These are phyloP conservation scores for Spilogale gracilis DNA, from an alignment of 2,113 vertebrate species.

Conservation along the genomic window DNA sequence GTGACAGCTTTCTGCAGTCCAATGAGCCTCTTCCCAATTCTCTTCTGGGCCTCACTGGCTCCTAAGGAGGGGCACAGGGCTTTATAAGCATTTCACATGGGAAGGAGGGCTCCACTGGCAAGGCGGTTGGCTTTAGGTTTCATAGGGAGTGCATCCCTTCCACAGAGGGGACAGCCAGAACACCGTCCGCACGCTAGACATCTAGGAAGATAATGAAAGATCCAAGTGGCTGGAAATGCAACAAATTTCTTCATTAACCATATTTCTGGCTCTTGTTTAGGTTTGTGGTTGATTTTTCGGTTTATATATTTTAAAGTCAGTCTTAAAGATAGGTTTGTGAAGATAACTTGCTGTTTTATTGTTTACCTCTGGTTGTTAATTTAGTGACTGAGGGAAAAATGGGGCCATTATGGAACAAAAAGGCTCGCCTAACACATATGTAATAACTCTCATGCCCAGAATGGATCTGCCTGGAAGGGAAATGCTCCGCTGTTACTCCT, in stretches of 20 bases:
- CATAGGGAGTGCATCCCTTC: slow-evolving; percentile 59
- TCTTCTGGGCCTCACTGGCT: background rate
- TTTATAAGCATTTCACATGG: slow-evolving; percentile 33
- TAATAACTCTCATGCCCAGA: slow-evolving; percentile 69
- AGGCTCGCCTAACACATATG: slow-evolving; percentile 55
- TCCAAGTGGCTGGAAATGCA: slow-evolving; percentile 35
- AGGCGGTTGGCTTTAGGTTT: slow-evolving; percentile 56
- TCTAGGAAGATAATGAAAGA: slow-evolving; percentile 51
- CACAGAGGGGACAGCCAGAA: slow-evolving; percentile 11
- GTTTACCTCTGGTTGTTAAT: slow-evolving; percentile 81
- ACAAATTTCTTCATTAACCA: slow-evolving; percentile 39
- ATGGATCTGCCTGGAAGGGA: slow-evolving; percentile 76
- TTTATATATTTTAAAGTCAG: slow-evolving; percentile 74
- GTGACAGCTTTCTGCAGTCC: background rate
- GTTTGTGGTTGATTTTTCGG: slow-evolving; percentile 62
- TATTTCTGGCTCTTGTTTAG: slow-evolving; percentile 62
- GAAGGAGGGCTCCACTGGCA: slow-evolving; percentile 34
- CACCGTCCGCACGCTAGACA: accelerated
- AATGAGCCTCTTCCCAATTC: background rate
- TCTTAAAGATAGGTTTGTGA: slow-evolving; percentile 62
- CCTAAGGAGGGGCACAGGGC: background rate
- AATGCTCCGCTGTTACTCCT: slow-evolving; percentile 64
- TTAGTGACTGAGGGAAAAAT: slow-evolving; percentile 72
- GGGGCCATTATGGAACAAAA: slow-evolving; percentile 73
- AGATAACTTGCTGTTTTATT: slow-evolving; percentile 80